Base-by-base conservation (phyloP, 2,113 vertebrate species). In the Rostratula benghalensis region DNA sequence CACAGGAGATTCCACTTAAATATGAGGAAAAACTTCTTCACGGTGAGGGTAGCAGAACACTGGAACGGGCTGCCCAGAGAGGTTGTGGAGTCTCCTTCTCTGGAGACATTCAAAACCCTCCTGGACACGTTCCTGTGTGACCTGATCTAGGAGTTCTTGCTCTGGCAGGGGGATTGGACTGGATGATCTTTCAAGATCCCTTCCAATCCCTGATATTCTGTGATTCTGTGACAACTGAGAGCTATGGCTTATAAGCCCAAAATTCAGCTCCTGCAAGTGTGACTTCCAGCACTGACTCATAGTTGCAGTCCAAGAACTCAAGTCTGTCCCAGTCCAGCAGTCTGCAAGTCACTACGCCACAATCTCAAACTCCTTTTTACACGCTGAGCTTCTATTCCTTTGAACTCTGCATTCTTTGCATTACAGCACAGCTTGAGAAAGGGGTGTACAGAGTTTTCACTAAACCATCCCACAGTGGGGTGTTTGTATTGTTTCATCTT, bases 151-250 rank as follows among this genome's bases (percentile, higher is more conserved):
- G n/a, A n/a, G n/a, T n/a, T n/a, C n/a, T n/a, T n/a, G n/a, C n/a
- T n/a, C n/a, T n/a, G n/a, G n/a, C n/a, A n/a, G n/a, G n/a, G n/a
- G n/a, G n/a, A n/a, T n/a, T n/a, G n/a, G n/a, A n/a, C n/a, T n/a
- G n/a, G n/a, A n/a, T n/a, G n/a, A n/a, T n/a, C n/a, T n/a, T n/a
- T n/a, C n/a, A n/a, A n/a, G n/a, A n/a, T n/a, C n/a, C n/a, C n/a
- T n/a, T n/a, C n/a, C n/a, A n/a, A n/a, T n/a, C n/a, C n/a, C n/a
- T n/a, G n/a, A n/a, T n/a, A n/a, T n/a, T n/a, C n/a, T n/a, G n/a
- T n/a, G n/a, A n/a, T n/a, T n/a, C n/a, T n/a, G n/a, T 2, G 1
- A 35, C 13, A 95, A 0, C 7, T 45, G 22, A 69, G 27, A 80
- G 7, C 23, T 83, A 21, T 1, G 3, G 10, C 16, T 74, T 48